These are phyloP conservation scores for Mylabris sibirica DNA, from an alignment of 2,888 invertebrate species.

Conservation along the genomic window DNA sequence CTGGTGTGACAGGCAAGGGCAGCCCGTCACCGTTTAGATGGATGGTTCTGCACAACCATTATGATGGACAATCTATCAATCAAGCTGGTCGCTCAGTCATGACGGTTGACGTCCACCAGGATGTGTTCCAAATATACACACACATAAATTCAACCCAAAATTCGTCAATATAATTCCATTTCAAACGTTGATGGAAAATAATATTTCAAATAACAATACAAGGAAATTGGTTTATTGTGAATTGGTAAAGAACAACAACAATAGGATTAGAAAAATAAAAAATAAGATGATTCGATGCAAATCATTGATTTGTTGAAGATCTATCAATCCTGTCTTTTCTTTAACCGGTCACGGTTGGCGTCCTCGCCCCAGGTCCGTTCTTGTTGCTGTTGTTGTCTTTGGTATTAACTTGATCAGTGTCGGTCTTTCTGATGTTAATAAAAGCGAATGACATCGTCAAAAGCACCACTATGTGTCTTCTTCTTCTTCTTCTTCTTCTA, in stretches of 20 bases:
- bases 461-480: constrained; percentile 2
- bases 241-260: not conserved
- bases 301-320: constrained; percentile 12
- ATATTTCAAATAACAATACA: not conserved
- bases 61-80: constrained; percentile 63
- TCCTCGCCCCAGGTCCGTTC: constrained; percentile 20
- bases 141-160: not conserved
- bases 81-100: constrained; percentile 57
- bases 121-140: constrained; percentile 27
- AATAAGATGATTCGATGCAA: constrained; percentile 2
- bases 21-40: constrained; percentile 54
- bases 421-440: constrained; percentile 35
- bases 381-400: constrained; percentile 22
- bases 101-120: constrained; percentile 52
- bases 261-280: not conserved
- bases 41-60: constrained; percentile 60
- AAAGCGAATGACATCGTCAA: constrained; percentile 31
- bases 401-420: constrained; percentile 21
- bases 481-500: too few relatives aligned
- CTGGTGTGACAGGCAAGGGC: constrained; percentile 53
- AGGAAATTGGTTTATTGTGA: not conserved
- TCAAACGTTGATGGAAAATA: not conserved
- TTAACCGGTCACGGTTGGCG: constrained; percentile 26
- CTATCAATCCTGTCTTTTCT: constrained; percentile 11
- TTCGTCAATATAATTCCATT: not conserved